Percentiles rank a stretch among this genome's conserved stretches.
phyloP scores from a whole-genome alignment of 2,113 vertebrate species.

The Albula glossodonta region DNA sequence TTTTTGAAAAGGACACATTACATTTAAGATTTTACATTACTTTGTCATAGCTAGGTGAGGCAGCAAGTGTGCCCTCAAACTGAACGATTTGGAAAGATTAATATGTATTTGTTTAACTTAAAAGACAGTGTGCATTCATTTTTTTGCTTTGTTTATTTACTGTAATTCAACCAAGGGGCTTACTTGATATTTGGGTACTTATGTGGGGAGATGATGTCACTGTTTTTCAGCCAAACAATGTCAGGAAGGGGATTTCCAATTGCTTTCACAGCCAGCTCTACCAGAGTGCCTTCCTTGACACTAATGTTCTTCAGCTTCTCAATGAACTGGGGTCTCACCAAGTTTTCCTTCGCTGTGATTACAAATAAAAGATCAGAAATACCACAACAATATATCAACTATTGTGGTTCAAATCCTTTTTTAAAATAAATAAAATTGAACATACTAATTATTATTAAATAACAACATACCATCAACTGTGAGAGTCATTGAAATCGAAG shows the following conservation, averaged over 20 bases:
- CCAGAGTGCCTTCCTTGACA: conserved; percentile 86
- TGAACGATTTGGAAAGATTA: too few relatives aligned
- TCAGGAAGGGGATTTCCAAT: conserved; percentile 95
- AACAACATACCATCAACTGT: conserved; percentile 82
- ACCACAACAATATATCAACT: neutral
- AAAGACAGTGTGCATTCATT: neutral
- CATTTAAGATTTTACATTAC: too few relatives aligned
- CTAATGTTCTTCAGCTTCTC: conserved; percentile 91
- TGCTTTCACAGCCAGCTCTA: conserved; percentile 91
- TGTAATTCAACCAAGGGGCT: conserved; percentile 32
- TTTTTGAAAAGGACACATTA: too few relatives aligned
- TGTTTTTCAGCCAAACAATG: conserved; percentile 98
- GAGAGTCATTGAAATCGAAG: conserved; percentile 83
- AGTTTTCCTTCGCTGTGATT: conserved; percentile 86
- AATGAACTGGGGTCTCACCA: conserved; percentile 87
- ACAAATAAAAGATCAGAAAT: conserved; percentile 1
- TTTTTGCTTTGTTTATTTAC: neutral
- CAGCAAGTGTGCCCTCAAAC: too few relatives aligned
- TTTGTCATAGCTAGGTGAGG: too few relatives aligned
- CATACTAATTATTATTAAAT: conserved; percentile 13
- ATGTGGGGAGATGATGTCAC: conserved; percentile 92
- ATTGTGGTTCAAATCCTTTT: neutral
- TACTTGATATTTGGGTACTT: conserved; percentile 94
- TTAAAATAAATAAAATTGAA: neutral
- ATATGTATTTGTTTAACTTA: too few relatives aligned